A percentile compares a stretch with the other conserved stretches of the same genome.
Evolutionary conservation across 2,888 invertebrate genomes (phyloP).

Genomic region (Crossocerus cetratus): DNA sequence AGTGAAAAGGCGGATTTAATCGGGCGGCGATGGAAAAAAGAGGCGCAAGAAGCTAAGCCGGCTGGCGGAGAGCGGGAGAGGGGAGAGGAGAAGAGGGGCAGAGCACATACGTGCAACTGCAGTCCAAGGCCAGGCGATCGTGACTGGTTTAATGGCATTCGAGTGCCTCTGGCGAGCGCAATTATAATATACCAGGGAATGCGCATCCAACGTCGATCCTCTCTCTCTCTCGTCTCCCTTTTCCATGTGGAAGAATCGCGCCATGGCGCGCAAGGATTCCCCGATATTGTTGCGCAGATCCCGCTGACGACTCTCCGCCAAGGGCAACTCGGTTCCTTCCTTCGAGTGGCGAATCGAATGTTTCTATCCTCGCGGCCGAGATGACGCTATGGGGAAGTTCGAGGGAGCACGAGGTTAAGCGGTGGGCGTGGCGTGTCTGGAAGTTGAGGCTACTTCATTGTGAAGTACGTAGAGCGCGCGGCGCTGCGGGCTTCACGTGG

Average conservation of each 20-base stretch:
- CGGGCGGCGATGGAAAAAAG: constrained; percentile 4
- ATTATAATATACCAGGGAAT: constrained; percentile 68
- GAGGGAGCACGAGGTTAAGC: no score
- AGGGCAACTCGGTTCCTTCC: not conserved
- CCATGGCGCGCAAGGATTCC: constrained; percentile 15
- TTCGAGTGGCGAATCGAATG: no score
- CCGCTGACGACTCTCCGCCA: not conserved
- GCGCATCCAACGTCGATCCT: constrained; percentile 57
- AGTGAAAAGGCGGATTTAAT: not conserved
- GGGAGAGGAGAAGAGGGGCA: constrained; percentile 48
- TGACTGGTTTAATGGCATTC: constrained; percentile 73
- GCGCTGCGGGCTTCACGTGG: no score
- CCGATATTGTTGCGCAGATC: constrained; percentile 6
- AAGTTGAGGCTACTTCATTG: no score
- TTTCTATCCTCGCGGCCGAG: no score
- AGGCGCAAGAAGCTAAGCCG: no score
- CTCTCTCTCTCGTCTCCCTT: not conserved
- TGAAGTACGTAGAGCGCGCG: no score
- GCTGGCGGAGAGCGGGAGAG: constrained; percentile 18
- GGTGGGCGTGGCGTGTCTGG: no score
- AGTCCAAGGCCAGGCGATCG: constrained; percentile 72
- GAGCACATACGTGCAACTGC: constrained; percentile 70
- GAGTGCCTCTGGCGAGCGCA: constrained; percentile 64
- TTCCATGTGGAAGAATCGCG: not conserved
- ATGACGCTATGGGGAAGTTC: no score